These are phyloP conservation scores for Amblyteles armatorius DNA, from an alignment of 2,888 invertebrate species.

Conservation along the genomic window DNA sequence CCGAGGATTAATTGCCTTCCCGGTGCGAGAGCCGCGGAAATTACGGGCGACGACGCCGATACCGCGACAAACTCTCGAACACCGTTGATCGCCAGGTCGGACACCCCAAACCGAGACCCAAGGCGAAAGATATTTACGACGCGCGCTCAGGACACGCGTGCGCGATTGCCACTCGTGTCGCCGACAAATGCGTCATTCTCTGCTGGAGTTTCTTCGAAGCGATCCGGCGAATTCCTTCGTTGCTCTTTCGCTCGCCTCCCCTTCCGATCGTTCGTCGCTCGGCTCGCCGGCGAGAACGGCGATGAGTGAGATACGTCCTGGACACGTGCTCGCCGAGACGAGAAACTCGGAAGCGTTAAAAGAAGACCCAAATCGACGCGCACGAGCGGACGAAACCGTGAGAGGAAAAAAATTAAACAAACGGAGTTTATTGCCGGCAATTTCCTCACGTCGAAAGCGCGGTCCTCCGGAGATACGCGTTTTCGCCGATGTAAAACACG, in stretches of 20 bases:
- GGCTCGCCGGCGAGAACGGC: neutral
- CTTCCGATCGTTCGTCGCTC: conserved; percentile 1
- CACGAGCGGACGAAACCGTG: neutral
- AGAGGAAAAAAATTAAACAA: conserved; percentile 16
- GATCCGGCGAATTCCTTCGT: conserved; percentile 28
- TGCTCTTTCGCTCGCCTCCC: neutral
- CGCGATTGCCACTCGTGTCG: conserved; percentile 34
- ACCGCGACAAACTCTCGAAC: conserved; percentile 21
- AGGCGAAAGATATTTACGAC: conserved; percentile 66
- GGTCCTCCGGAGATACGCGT: conserved; percentile 30
- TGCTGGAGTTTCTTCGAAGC: conserved; percentile 35
- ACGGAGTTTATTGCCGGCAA: conserved; percentile 27
- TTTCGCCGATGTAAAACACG: conserved; percentile 53
- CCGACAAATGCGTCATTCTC: conserved; percentile 37
- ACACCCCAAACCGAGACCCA: conserved; percentile 26
- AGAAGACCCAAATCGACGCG: neutral
- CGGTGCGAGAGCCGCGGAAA: conserved; percentile 53
- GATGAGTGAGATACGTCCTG: conserved; percentile 24
- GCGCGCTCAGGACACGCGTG: conserved; percentile 49
- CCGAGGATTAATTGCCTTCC: conserved; percentile 30
- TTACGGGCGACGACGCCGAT: conserved; percentile 55
- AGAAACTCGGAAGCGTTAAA: neutral
- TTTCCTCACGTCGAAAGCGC: conserved; percentile 39
- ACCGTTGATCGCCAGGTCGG: conserved; percentile 63
- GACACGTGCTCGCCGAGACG: conserved; percentile 19